These are phyloP conservation scores for Saccopteryx leptura DNA, from an alignment of 2,113 vertebrate genomes.

Conservation along the genomic window DNA sequence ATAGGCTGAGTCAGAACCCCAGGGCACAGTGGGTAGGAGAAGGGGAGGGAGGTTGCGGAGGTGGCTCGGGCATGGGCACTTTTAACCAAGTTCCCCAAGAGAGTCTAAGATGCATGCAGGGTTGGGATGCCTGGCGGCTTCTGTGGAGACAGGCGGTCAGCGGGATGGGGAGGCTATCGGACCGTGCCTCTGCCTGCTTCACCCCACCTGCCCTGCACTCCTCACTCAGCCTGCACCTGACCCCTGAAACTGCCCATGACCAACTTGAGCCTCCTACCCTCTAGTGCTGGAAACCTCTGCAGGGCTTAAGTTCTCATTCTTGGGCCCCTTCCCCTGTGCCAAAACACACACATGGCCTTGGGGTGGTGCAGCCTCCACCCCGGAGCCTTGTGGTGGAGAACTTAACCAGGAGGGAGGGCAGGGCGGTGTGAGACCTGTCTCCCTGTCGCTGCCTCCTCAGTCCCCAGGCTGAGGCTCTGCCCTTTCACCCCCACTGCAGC, in stretches of 20 bases:
- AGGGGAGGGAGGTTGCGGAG: background rate
- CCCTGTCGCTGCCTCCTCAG: background rate
- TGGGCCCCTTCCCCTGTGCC: background rate
- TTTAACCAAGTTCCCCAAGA: background rate
- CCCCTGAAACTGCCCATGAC: background rate
- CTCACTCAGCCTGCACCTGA: rapidly evolving
- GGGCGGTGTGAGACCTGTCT: background rate
- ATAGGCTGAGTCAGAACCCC: background rate
- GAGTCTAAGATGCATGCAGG: background rate
- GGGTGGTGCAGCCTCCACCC: background rate
- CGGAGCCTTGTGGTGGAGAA: background rate
- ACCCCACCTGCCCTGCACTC: background rate
- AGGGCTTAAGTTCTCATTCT: background rate
- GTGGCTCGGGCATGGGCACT: background rate
- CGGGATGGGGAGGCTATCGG: background rate
- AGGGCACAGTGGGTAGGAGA: background rate
- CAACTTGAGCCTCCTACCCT: background rate
- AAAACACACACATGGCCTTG: background rate
- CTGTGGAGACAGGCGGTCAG: background rate
- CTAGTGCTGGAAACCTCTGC: background rate
- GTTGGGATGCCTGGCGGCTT: background rate
- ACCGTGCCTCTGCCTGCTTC: background rate
- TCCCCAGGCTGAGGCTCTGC: background rate
- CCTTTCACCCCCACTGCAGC: background rate
- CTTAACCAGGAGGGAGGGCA: too few relatives aligned